These are phyloP conservation scores for Gopherus flavomarginatus DNA, from an alignment of 2,113 vertebrate genomes.

Conservation along the genomic window DNA sequence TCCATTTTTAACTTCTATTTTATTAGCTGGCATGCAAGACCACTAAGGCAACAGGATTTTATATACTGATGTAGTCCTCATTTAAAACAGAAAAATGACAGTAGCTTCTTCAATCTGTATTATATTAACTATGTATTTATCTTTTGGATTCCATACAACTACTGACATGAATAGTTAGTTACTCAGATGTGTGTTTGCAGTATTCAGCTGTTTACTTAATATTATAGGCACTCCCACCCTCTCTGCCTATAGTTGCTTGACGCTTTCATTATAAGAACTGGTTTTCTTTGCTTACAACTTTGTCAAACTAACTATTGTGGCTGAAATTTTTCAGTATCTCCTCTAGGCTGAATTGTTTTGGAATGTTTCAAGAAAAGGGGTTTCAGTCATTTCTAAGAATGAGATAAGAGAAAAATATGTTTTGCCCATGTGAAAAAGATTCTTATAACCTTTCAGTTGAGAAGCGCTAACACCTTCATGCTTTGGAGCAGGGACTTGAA, in stretches of 20 bases:
- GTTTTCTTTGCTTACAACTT: neutral
- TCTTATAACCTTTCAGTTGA: neutral
- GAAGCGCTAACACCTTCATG: neutral
- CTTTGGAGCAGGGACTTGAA: constrained; percentile 10
- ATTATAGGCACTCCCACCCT: neutral
- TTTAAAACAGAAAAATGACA: neutral
- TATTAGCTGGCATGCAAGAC: neutral
- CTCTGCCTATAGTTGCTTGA: neutral
- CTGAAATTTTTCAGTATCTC: neutral
- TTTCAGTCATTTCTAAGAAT: neutral
- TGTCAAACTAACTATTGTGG: neutral
- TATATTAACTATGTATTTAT: neutral
- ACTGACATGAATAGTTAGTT: neutral
- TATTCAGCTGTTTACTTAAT: neutral
- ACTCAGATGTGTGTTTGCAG: neutral
- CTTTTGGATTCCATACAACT: neutral
- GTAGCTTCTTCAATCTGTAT: neutral
- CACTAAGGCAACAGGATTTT: neutral
- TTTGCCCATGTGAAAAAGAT: neutral
- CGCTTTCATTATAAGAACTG: neutral
- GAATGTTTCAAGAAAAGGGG: neutral
- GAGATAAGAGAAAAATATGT: neutral
- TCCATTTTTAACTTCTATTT: neutral
- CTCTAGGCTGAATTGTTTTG: constrained; percentile 11
- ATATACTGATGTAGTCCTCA: neutral